Evolutionary conservation across 2,113 vertebrate species (phyloP).

Genomic region (Scophthalmus maximus): DNA sequence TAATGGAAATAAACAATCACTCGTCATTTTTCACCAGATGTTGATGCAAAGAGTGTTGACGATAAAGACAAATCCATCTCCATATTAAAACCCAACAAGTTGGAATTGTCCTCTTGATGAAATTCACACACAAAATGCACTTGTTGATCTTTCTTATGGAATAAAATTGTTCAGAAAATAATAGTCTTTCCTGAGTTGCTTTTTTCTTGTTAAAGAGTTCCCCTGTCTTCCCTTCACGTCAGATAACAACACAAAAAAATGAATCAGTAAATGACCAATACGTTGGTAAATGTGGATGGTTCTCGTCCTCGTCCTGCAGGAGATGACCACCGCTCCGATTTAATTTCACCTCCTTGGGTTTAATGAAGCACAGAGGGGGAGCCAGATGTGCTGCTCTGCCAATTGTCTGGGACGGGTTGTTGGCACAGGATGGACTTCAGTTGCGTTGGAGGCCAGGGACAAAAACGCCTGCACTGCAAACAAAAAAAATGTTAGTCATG

Average conservation of each 20-base stretch:
- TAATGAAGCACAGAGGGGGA: background rate
- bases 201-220: background rate
- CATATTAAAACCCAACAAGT: background rate
- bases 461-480: background rate
- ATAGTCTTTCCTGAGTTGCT: conserved; percentile 2
- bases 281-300: background rate
- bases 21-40: background rate
- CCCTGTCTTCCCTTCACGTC: too few species aligned
- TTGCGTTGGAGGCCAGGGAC: background rate
- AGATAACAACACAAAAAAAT: background rate
- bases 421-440: background rate
- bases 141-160: conserved; percentile 4
- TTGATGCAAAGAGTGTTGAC: background rate
- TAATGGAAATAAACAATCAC: background rate
- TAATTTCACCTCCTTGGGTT: conserved; percentile 2
- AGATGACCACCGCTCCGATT: conserved; percentile 23
- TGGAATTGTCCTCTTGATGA: background rate
- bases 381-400: conserved; percentile 28
- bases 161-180: conserved; percentile 21
- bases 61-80: background rate
- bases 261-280: too few species aligned
- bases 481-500: background rate
- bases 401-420: background rate
- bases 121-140: background rate
- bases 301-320: conserved; percentile 11